A percentile compares a stretch with the other conserved stretches of the same genome.
Evolutionary conservation across 30 jellyfish, hydroid and myxozoan genomes (phyloP).

Genomic region (Hydractinia echinata): DNA sequence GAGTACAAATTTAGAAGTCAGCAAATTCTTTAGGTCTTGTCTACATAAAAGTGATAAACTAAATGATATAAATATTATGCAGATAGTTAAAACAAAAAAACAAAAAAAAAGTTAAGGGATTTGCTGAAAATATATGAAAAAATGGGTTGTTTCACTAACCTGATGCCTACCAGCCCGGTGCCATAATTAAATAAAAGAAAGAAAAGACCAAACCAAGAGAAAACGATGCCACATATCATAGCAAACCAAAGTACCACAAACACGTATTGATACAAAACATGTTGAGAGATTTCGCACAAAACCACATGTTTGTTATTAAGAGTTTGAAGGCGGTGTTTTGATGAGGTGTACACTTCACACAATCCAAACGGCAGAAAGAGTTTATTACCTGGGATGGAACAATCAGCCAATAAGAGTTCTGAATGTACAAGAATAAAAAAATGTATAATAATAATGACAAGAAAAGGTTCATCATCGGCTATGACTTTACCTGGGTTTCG

Average conservation of each 20-base stretch:
- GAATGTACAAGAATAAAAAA: too few relatives aligned
- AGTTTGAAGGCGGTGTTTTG: not conserved
- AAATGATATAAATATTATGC: too few relatives aligned
- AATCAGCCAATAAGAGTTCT: too few relatives aligned
- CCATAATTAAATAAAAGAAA: slow-evolving; percentile 7
- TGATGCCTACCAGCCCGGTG: slow-evolving; percentile 17
- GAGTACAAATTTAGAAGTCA: too few relatives aligned
- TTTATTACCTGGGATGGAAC: slow-evolving; percentile 34
- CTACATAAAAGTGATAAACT: too few relatives aligned
- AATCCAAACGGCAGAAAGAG: slow-evolving; percentile 37
- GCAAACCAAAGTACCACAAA: slow-evolving; percentile 35
- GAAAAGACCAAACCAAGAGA: slow-evolving; percentile 13
- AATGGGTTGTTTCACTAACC: too few relatives aligned
- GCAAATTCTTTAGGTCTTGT: not conserved
- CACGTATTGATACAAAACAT: slow-evolving; percentile 29
- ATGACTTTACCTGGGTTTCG: slow-evolving; percentile 37
- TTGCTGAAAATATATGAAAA: too few relatives aligned
- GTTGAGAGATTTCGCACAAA: slow-evolving; percentile 37
- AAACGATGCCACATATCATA: slow-evolving; percentile 23
- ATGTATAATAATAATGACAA: too few relatives aligned
- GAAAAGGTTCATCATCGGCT: not conserved
- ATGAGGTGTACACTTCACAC: slow-evolving; percentile 28
- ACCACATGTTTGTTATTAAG: not conserved
- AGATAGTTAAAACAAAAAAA: too few relatives aligned
- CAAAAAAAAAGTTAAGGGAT: too few relatives aligned